These are phyloP conservation scores for Trachelipus rathkii DNA, from an alignment of 1,140 invertebrate genomes.

Conservation along the genomic window DNA sequence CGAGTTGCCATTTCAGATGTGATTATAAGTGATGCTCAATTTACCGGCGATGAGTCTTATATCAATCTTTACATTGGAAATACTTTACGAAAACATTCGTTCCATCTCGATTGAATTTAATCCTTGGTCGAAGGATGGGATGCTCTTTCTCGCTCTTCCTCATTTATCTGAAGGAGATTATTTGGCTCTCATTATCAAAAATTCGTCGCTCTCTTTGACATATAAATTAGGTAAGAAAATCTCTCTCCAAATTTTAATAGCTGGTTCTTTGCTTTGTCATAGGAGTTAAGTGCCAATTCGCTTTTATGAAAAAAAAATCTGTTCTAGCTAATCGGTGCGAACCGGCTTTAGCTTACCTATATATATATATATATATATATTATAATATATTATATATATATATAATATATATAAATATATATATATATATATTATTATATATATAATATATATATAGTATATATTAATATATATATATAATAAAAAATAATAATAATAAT, in stretches of 20 bases:
- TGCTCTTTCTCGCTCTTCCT: slow-evolving; percentile 33
- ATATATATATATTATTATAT: too few species aligned
- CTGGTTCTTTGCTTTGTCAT: too few species aligned
- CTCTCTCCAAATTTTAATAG: background rate
- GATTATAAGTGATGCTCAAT: slow-evolving; percentile 35
- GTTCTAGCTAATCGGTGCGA: too few species aligned
- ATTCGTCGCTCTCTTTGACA: slow-evolving; percentile 32
- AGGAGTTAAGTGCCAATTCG: too few species aligned
- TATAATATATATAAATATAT: too few species aligned
- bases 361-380: too few species aligned
- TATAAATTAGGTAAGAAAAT: slow-evolving; percentile 35
- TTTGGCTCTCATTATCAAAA: slow-evolving; percentile 34
- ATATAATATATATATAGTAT: too few species aligned
- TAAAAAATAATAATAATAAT: too few species aligned
- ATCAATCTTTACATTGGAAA: slow-evolving; percentile 20
- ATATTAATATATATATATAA: too few species aligned
- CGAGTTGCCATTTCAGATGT: slow-evolving; percentile 14
- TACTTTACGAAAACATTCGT: slow-evolving; percentile 29
- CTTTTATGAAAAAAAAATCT: too few species aligned
- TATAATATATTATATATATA: too few species aligned
- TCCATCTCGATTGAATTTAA: slow-evolving; percentile 32
- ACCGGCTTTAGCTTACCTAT: too few species aligned
- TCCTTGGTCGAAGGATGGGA: slow-evolving; percentile 25
- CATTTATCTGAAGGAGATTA: slow-evolving; percentile 27
- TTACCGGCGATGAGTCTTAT: slow-evolving; percentile 36